Evolutionary conservation across 2,888 invertebrate species (phyloP), one percentile per base, ranked within the genome.

Genomic region (Lithophane leautieri): DNA sequence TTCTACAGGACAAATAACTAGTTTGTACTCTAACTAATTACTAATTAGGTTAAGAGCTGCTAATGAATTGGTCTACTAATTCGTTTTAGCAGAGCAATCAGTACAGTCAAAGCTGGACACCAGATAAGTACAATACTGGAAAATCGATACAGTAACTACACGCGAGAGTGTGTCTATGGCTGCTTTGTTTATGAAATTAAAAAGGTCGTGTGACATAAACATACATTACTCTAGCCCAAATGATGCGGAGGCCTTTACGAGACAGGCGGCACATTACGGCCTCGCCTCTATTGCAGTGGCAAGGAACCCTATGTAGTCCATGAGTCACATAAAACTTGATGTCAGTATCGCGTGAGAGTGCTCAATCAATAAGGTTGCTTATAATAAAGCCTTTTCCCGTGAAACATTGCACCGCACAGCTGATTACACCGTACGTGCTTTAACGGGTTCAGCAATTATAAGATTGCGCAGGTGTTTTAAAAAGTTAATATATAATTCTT

Each of bases 321-420:
- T 86, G 87, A 87, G 73, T 88, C 87, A 88, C 75, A 77, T 82
- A 75, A 71, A 76, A 74, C 66, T 73, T 84, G 79, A 88, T 87
- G 78, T 78, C 81, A 66, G 76, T 56, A 81, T 89, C 73, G 88
- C 89, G 82, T 88, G 87, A 76, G 70, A 70, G 63, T 67, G 62
- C 56, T 76, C 86, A 78, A 87, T 87, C 84, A 84, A 87, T 88
- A 82, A 75, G 75, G 54, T 79, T 65, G 79, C 61, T 78, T 58
- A 81, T 81, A 82, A 84, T 86, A 88, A 79, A 79, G 56, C 65
- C 67, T 86, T 83, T 86, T 79, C 61, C 71, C 70, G 63, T 61
- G 67, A 78, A 86, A 70, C 86, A 80, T 72, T 71, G 81, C 79
- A 83, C 79, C 50, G 77, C 72, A 86, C 78, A 80, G 78, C 80